Base-by-base conservation (phyloP, 2,113 vertebrate species). In the Jaculus jaculus region DNA sequence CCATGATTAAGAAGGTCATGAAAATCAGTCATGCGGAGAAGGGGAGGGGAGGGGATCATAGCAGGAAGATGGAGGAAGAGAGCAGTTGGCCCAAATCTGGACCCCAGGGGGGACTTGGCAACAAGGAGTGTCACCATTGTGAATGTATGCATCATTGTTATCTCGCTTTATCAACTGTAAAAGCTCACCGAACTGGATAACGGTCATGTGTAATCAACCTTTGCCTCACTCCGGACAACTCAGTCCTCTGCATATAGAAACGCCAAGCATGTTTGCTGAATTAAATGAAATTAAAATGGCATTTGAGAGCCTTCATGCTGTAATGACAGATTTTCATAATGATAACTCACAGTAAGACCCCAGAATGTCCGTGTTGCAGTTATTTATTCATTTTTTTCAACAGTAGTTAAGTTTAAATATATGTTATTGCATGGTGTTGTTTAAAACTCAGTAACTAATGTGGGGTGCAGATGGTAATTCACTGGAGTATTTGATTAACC, bases 301-400 rank as follows among this genome's bases (percentile, higher is more conserved):
- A 91, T 94, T 95, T 94, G 91, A 0, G 0, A 92, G 39, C 54
- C 95, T 83, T 92, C 84, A 78, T 92, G 73, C 39, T 65, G 77
- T 95, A 96, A 96, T 92, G 95, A 96, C 77, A 95, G 91, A 95
- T 94, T 95, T 94, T 87, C 89, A 66, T 94, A 95, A 96, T 97
- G 84, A 94, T 69, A 93, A 89, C 91, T 78, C 54, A 69, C n/a
- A 58, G 72, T 92, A 95, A 94, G 89, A 61, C 90, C n/a, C 91
- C 77, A 26, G 39, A 73, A 96, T 82, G 78, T 84, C 95, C 94
- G 94, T 87, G 95, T 90, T 93, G 77, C 63, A 96, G 89, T 51
- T 95, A 78, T 89, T 96, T 87, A 89, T 93, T 95, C 89, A 87
- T 93, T 96, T 92, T 77, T 23, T 72, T 68, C 86, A 91, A 84